Evolutionary conservation across 1,140 invertebrate species (phyloP), one percentile per base, ranked within the genome.

Genomic region (Ostrea denselamellosa): DNA sequence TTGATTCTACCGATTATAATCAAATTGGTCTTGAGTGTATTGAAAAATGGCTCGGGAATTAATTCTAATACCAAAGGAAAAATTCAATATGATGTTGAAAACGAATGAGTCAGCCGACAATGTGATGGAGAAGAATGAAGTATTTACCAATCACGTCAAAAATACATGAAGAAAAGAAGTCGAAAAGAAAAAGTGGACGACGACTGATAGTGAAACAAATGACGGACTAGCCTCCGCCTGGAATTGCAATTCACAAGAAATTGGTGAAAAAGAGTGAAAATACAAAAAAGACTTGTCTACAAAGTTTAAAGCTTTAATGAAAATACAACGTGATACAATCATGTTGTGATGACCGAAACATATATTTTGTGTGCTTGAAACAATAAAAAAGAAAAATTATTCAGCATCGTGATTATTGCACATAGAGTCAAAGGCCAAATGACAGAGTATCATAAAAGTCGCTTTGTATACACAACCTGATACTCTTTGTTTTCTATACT

Each of bases 341-440:
- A 19, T 44, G 17, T 77, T 77, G 10, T 25, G 25, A 2, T n/a
- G 25, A 3, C 19, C 12, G 25, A 12, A 12, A 44, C 0, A 25
- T 22, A 5, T 10, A 12, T 9, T 77, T 2, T 77, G 12, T 77
- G n/a, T 19, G 22, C 9, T 17, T 77, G 2, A 28, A 28, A 22
- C 12, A 28, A 34, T 7, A 28, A 9, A 28, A 34, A 4, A 2
- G 10, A 56, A 56, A 56, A 56, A n/a, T 14, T 77, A 25, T 77
- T 77, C 25, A 22, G 12, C 12, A 44, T 19, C 3, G 4, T 19
- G n/a, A 77, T 12, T 44, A 44, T n/a, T 19, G 17, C n/a, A n/a
- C n/a, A n/a, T n/a, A n/a, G 12, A 17, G 3, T 82, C 62, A 88
- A 85, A 85, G 82, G 8, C 87, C 87, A 22, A 56, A 88, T 28